Base-by-base conservation (phyloP, 2,113 vertebrate species). In the Rhea americana region DNA sequence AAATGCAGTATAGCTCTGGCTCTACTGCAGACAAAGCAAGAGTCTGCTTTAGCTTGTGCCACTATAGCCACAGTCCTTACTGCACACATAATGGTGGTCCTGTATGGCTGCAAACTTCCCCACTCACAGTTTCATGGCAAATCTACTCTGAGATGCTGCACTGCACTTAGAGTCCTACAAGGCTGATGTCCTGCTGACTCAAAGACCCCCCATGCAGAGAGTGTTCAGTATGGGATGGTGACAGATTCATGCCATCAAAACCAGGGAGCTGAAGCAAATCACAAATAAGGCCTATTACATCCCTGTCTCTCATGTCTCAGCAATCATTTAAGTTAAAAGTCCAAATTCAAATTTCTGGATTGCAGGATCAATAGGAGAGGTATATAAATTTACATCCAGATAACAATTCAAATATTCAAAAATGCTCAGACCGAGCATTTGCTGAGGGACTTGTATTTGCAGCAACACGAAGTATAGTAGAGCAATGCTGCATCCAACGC, bases 401-500 rank as follows among this genome's bases (percentile, higher is more conserved):
- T 37, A 4, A 30, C 61, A 28, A 39, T 59, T 82, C 16, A 32
- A 74, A 65, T 3, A 39, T 19, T 18, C 53, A 76, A 72, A 87
- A 47, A 5, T 19, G 1, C 8, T 53, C 13, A 41, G 24, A 30
- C 17, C 21, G 28, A 55, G 32, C 17, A 65, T 35, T 74, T 72
- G 13, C 62, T 68, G 51, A 47, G 3, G 55, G 21, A 7, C 21
- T 78, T 37, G 26, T 12, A 12, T 59, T 39, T 87, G 43, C 37
- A 93, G 19, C 8, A 84, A 22, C 28, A 13, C 10, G n/a, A 88
- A 77, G 8, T 37, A 30, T 19, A 71, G 8, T 9, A 80, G 63
- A 77, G 28, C 30, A n/a, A 74, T 16, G 5, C 15, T 26, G 10
- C 41, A n/a, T 41, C 8, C 0, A 4, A 50, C 0, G 6, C 5